phyloP scores from a whole-genome alignment of 2,888 invertebrate genomes.

The Gryllus longicercus region DNA sequence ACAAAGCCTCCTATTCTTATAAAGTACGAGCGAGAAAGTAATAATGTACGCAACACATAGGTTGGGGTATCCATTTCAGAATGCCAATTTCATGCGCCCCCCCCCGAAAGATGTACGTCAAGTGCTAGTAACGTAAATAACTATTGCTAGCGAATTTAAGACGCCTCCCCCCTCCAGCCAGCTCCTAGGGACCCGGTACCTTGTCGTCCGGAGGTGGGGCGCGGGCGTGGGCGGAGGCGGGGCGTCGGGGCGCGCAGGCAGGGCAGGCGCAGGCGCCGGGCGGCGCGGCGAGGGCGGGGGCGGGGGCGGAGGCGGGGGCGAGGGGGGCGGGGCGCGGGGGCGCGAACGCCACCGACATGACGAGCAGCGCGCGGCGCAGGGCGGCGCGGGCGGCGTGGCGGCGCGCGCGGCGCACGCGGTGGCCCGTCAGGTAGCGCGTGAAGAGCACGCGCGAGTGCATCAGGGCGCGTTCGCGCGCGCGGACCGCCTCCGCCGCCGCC shows the following conservation, averaged over 20 bases:
- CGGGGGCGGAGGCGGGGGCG: background rate
- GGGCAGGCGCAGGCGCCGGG: background rate
- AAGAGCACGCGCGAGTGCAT: background rate
- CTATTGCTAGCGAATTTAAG: too few relatives aligned
- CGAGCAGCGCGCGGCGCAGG: background rate
- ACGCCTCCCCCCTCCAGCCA: too few relatives aligned
- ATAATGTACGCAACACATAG: too few relatives aligned
- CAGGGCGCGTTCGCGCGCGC: background rate
- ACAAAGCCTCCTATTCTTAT: too few relatives aligned
- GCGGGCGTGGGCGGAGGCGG: background rate
- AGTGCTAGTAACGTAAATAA: too few relatives aligned
- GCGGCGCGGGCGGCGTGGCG: background rate
- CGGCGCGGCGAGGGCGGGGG: background rate
- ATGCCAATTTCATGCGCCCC: too few relatives aligned
- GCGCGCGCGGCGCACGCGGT: background rate
- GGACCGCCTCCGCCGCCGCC: too few relatives aligned
- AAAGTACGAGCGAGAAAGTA: too few relatives aligned
- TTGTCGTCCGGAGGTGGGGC: background rate
- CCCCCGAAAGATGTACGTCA: too few relatives aligned
- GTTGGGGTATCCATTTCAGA: too few relatives aligned
- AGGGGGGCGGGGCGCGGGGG: background rate
- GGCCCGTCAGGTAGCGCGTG: background rate
- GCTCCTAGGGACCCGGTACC: too few relatives aligned
- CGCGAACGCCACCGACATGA: slow-evolving; percentile 1
- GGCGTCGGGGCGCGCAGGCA: background rate